Evolutionary conservation across 30 jellyfish, hydroid and myxozoan genomes (phyloP).

Genomic region (Aurelia coerulea): DNA sequence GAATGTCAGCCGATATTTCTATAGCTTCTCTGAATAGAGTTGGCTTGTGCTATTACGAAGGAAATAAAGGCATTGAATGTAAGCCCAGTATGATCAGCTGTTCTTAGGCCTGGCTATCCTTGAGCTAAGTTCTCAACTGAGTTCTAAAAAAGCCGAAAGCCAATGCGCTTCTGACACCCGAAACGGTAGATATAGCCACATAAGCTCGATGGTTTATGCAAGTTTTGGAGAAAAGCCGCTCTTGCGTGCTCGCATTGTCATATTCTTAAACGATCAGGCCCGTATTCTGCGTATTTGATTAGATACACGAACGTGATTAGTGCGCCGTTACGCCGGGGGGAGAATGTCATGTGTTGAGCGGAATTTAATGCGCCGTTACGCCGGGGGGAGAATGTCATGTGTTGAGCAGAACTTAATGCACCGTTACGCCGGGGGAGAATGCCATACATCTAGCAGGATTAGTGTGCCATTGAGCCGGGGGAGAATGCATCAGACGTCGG

Average conservation of each 20-base stretch:
- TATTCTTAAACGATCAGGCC: too few species aligned
- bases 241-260: too few species aligned
- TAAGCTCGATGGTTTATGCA: too few species aligned
- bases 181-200: neutral
- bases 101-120: neutral
- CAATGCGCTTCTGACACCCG: neutral
- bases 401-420: neutral
- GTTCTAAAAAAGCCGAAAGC: constrained; percentile 11
- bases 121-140: neutral
- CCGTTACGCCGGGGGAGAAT: neutral
- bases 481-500: too few species aligned
- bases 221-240: too few species aligned
- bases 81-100: constrained; percentile 1
- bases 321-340: neutral
- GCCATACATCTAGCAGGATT: too few species aligned
- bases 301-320: neutral
- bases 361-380: neutral
- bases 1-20: constrained; percentile 3
- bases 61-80: neutral
- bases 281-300: neutral
- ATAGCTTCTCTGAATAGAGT: constrained; percentile 2
- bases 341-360: too few species aligned
- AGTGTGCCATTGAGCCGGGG: too few species aligned
- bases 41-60: neutral
- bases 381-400: too few species aligned